phyloP scores from a whole-genome alignment of 1,140 invertebrate genomes.

The Drosophila micromelanica region DNA sequence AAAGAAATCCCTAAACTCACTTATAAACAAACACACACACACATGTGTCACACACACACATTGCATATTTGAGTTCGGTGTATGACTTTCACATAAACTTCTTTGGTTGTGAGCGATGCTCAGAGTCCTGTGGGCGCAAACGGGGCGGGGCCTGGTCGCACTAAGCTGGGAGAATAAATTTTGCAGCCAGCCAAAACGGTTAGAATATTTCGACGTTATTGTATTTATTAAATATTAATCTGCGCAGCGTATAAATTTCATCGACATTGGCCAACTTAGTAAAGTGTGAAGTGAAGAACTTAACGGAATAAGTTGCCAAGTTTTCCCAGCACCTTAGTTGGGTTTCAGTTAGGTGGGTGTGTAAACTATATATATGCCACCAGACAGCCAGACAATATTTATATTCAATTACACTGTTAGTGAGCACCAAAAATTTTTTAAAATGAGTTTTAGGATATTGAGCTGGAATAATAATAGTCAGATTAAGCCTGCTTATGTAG shows the following conservation, averaged over 20 bases:
- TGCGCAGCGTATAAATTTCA: slow-evolving; percentile 60
- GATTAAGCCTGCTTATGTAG: no score
- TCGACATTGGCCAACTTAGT: slow-evolving; percentile 30
- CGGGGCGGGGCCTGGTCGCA: not conserved
- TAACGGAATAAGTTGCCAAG: slow-evolving; percentile 46
- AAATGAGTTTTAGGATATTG: slow-evolving; percentile 7
- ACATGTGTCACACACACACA: slow-evolving; percentile 15
- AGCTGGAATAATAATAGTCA: not conserved
- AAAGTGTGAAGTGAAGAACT: slow-evolving; percentile 49
- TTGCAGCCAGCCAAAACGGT: slow-evolving; percentile 38
- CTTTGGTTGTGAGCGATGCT: slow-evolving; percentile 43
- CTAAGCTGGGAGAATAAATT: slow-evolving; percentile 48
- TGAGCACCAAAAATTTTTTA: slow-evolving; percentile 38
- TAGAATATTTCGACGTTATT: slow-evolving; percentile 57
- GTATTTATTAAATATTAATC: slow-evolving; percentile 68
- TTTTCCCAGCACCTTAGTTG: slow-evolving; percentile 6
- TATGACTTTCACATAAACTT: slow-evolving; percentile 66
- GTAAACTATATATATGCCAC: not conserved
- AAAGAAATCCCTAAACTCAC: slow-evolving; percentile 66
- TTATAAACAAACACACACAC: slow-evolving; percentile 21
- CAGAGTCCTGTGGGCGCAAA: not conserved
- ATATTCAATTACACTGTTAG: slow-evolving; percentile 59
- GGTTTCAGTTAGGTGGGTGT: not conserved
- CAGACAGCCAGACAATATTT: slow-evolving; percentile 53
- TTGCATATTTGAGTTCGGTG: slow-evolving; percentile 60